Percentiles rank a stretch among this genome's conserved stretches.
Conservation (phyloP, 2,797 vertebrate species). For the Centroberyx gerrardi region DNA sequence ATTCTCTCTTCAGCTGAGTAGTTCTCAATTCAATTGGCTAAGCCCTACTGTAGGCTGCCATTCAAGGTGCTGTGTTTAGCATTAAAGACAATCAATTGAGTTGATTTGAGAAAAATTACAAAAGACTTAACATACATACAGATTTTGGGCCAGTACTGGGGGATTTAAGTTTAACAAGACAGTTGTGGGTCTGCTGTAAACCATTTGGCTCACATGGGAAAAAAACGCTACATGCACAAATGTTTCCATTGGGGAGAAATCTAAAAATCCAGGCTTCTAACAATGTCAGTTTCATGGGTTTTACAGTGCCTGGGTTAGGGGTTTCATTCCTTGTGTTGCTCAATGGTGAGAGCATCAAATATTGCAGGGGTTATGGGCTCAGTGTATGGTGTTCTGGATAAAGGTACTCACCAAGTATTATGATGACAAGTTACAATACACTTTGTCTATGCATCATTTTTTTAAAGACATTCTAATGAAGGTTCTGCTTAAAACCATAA, state of each 20-base stretch:
- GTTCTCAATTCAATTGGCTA: not conserved
- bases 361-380: slow-evolving; percentile 17
- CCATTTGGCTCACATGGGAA: not conserved
- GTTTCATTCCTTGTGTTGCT: not conserved
- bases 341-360: slow-evolving; percentile 13
- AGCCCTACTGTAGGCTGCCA: not conserved
- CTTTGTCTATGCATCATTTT: not conserved
- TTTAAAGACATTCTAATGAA: slow-evolving; percentile 13
- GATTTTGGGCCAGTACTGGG: not conserved
- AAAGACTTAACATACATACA: not conserved
- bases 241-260: not conserved
- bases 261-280: not conserved
- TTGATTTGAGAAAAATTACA: not conserved
- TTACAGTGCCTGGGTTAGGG: not conserved
- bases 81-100: not conserved
- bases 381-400: slow-evolving; percentile 6
- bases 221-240: not conserved
- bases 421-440: not conserved
- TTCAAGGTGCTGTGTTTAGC: not conserved
- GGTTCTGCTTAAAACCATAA: slow-evolving; percentile 9
- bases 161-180: not conserved
- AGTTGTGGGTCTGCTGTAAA: not conserved
- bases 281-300: not conserved
- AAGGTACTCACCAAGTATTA: not conserved
- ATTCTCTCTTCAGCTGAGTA: not conserved